Conservation (phyloP, 1,140 invertebrate species). For the Odontomachus brunneus region DNA sequence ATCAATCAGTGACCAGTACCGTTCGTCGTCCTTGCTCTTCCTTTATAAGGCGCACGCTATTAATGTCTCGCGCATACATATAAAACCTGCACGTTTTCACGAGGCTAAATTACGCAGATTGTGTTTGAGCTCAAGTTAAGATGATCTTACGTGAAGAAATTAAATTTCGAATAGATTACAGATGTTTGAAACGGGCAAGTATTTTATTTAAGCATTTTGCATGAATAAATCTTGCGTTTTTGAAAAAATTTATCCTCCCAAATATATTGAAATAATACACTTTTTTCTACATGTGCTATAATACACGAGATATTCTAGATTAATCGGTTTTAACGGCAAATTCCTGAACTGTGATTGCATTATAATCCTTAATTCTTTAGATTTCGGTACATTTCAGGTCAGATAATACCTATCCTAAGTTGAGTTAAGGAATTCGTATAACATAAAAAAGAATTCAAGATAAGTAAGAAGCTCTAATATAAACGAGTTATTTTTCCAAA, state of each 20-base stretch:
- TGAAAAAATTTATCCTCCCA: conserved; percentile 27
- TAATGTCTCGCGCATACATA: neutral
- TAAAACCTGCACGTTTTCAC: conserved; percentile 1
- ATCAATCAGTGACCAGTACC: conserved; percentile 38
- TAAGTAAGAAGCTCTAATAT: conserved; percentile 2
- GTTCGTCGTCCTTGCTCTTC: conserved; percentile 26
- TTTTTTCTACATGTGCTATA: neutral
- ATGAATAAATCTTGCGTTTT: neutral
- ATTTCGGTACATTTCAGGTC: neutral
- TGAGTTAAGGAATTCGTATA: conserved; percentile 25
- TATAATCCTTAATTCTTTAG: neutral
- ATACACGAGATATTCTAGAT: neutral
- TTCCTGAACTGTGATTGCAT: neutral
- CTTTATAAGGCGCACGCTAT: conserved; percentile 33
- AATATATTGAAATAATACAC: neutral
- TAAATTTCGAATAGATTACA: conserved; percentile 5
- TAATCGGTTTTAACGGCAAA: neutral
- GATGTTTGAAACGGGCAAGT: neutral
- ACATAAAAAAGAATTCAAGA: neutral
- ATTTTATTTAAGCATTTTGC: neutral
- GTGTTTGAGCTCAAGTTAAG: conserved; percentile 22
- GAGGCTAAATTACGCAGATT: conserved; percentile 18
- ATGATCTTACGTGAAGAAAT: neutral
- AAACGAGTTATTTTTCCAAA: conserved; percentile 17
- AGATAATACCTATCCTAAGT: neutral